Percentiles rank a stretch among this genome's conserved stretches.
Conservation (phyloP, 2,888 invertebrate genomes). For the Netelia inedita region DNA sequence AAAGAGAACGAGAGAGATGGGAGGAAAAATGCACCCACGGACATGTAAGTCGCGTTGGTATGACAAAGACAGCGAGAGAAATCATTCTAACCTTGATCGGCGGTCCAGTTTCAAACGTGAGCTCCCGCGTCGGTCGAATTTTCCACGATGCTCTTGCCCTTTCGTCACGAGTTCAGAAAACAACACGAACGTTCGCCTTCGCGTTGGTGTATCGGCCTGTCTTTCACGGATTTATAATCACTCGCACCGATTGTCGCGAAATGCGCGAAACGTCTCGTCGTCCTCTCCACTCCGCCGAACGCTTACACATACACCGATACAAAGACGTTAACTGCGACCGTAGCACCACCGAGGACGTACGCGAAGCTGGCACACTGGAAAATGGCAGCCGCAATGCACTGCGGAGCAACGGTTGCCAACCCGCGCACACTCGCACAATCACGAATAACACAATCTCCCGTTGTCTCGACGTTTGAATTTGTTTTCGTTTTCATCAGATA, state of each 20-base stretch:
- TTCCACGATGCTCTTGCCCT: conserved; percentile 50
- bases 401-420: conserved; percentile 77
- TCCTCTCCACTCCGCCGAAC: not conserved
- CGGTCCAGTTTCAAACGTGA: conserved; percentile 82
- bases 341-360: conserved; percentile 44
- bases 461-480: conserved; percentile 10
- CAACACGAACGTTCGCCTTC: not conserved
- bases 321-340: conserved; percentile 14
- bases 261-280: not conserved
- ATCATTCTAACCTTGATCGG: conserved; percentile 81
- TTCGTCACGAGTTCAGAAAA: conserved; percentile 22
- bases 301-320: not conserved
- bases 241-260: not conserved
- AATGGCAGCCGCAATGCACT: conserved; percentile 81
- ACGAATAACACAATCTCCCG: conserved; percentile 6
- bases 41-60: conserved; percentile 8
- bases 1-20: not conserved
- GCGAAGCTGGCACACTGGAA: conserved; percentile 76
- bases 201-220: not conserved
- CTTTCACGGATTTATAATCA: not conserved
- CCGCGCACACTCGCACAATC: conserved; percentile 68
- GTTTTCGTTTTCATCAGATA: not conserved
- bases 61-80: conserved; percentile 47
- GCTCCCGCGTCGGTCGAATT: conserved; percentile 74
- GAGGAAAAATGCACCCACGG: conserved; percentile 5